A percentile compares a stretch with the other conserved stretches of the same genome.
These are phyloP conservation scores for Muricea muricata DNA, from an alignment of 92 coral and sea anemone species.

Conservation along the genomic window DNA sequence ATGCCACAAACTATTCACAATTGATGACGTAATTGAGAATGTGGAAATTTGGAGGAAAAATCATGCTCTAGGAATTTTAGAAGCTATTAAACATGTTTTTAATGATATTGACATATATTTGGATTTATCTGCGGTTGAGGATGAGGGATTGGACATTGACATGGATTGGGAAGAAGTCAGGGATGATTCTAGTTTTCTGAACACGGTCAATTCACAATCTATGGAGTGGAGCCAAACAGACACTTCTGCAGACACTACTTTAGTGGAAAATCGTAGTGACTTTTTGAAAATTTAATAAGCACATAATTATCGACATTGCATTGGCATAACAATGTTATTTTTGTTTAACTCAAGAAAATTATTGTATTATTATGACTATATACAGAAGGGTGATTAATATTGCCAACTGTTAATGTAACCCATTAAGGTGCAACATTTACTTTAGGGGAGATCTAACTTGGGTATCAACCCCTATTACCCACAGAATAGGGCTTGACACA, in stretches of 20 bases:
- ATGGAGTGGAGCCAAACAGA: conserved; percentile 1
- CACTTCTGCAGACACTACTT: not conserved
- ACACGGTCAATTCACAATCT: not conserved
- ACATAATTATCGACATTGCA: not conserved
- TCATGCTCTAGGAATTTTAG: not conserved
- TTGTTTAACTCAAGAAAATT: too few species aligned
- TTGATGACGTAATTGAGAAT: conserved; percentile 14
- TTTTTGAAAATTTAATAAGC: not conserved
- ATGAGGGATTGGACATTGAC: not conserved
- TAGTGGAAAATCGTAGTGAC: not conserved
- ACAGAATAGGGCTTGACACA: not conserved
- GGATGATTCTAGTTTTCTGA: conserved; percentile 35
- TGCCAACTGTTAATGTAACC: too few species aligned
- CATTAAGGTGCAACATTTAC: too few species aligned
- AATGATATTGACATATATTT: conserved; percentile 32
- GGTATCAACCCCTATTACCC: not conserved
- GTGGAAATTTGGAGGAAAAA: conserved; percentile 61
- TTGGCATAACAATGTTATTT: too few species aligned
- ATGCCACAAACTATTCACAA: not conserved
- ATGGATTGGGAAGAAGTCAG: conserved; percentile 17
- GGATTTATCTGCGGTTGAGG: not conserved
- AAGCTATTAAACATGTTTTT: conserved; percentile 25
- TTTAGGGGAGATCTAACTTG: not conserved
- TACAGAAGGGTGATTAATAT: too few species aligned
- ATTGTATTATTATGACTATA: too few species aligned